Conservation (phyloP, 2,888 invertebrate genomes). For the Cheilosia grossa region DNA sequence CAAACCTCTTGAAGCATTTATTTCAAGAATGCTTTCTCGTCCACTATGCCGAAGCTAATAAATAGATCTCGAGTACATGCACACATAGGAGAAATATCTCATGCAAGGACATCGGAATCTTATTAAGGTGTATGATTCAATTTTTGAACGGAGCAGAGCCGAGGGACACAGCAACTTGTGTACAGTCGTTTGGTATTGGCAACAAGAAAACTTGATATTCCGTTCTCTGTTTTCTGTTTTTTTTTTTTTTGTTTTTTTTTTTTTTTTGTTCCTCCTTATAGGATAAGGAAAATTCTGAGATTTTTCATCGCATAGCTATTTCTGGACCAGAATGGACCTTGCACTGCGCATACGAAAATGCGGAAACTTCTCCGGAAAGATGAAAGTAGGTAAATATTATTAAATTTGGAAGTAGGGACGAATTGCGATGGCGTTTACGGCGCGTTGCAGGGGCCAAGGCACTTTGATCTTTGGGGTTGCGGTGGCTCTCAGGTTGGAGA, state of each 20-base stretch:
- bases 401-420: conserved; percentile 13
- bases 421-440: background rate
- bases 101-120: conserved; percentile 62
- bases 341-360: conserved; percentile 33
- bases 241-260: background rate
- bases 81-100: conserved; percentile 51
- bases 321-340: conserved; percentile 30
- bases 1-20: conserved; percentile 20
- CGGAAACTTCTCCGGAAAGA: conserved; percentile 19
- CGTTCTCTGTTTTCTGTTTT: conserved; percentile 10
- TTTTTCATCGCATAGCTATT: conserved; percentile 36
- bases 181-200: background rate
- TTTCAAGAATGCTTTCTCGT: conserved; percentile 27
- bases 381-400: conserved; percentile 31
- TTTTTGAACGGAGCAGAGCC: conserved; percentile 43
- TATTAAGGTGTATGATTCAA: conserved; percentile 69
- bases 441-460: background rate
- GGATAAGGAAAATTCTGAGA: conserved; percentile 7
- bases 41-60: conserved; percentile 45
- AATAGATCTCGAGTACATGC: conserved; percentile 33
- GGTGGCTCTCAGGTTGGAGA: background rate
- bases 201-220: conserved; percentile 8
- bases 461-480: background rate
- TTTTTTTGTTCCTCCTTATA: background rate
- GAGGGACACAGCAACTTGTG: conserved; percentile 10